phyloP scores from a whole-genome alignment of 1,140 invertebrate species.

The Mylabris phalerata region DNA sequence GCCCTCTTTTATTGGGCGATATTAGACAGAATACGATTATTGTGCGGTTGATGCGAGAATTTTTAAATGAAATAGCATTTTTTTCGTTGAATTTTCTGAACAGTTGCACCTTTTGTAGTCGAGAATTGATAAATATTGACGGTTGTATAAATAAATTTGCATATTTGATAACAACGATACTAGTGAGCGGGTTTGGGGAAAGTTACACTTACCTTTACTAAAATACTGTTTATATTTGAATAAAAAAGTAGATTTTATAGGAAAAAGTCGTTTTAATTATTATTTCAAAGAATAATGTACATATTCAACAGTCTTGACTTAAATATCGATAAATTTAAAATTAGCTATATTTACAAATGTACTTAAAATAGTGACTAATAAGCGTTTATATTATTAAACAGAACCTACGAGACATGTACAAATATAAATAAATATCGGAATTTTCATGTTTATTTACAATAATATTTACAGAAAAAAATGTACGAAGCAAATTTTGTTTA shows the following conservation, averaged over 20 bases:
- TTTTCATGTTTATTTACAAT: constrained; percentile 2
- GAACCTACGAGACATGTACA: constrained; percentile 31
- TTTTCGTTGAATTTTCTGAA: no score
- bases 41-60: no score
- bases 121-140: no score
- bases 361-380: constrained; percentile 41
- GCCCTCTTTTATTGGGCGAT: no score
- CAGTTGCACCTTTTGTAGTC: no score
- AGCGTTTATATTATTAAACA: constrained; percentile 32
- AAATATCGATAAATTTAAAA: constrained; percentile 25
- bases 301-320: constrained; percentile 35
- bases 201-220: no score
- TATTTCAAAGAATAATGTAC: constrained; percentile 23
- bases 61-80: no score
- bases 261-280: constrained; percentile 11
- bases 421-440: background rate
- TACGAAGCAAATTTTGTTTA: constrained; percentile 6
- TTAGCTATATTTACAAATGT: constrained; percentile 32
- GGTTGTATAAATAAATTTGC: no score
- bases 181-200: no score
- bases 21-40: no score
- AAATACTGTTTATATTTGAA: no score
- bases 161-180: no score
- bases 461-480: constrained; percentile 7
- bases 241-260: background rate